Conservation (phyloP, 2,797 vertebrate genomes). For the Halcyon leucocephala region DNA sequence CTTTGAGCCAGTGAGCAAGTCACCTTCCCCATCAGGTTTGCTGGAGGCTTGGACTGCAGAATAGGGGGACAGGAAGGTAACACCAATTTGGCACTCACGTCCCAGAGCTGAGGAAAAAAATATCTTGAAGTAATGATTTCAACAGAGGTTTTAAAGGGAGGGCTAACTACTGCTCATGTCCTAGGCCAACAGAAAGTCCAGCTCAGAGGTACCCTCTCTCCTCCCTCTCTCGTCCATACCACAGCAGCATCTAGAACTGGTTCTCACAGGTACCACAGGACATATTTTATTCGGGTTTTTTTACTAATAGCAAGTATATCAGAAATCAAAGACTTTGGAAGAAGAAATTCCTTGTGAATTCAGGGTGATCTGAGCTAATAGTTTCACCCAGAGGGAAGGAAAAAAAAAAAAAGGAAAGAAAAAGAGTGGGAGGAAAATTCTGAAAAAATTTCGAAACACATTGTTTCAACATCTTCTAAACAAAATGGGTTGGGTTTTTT, state of each 20-base stretch:
- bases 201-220: not conserved
- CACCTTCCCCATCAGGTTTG: not conserved
- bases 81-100: not conserved
- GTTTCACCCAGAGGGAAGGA: not conserved
- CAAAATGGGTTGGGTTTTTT: not conserved
- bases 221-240: not conserved
- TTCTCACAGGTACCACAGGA: not conserved
- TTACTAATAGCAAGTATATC: not conserved
- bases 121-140: not conserved
- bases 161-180: not conserved
- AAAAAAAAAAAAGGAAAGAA: not conserved
- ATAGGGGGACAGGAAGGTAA: not conserved
- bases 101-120: not conserved
- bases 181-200: not conserved
- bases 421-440: constrained; percentile 35
- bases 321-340: constrained; percentile 22
- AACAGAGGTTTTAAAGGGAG: not conserved
- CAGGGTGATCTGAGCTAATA: constrained; percentile 2
- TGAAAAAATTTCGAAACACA: constrained; percentile 43
- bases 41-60: not conserved
- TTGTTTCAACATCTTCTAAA: constrained; percentile 66
- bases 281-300: not conserved
- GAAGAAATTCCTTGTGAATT: not conserved
- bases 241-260: not conserved
- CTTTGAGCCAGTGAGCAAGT: not conserved